These are phyloP conservation scores for Drosophila biarmipes DNA, from an alignment of 1,140 invertebrate species.

Conservation along the genomic window DNA sequence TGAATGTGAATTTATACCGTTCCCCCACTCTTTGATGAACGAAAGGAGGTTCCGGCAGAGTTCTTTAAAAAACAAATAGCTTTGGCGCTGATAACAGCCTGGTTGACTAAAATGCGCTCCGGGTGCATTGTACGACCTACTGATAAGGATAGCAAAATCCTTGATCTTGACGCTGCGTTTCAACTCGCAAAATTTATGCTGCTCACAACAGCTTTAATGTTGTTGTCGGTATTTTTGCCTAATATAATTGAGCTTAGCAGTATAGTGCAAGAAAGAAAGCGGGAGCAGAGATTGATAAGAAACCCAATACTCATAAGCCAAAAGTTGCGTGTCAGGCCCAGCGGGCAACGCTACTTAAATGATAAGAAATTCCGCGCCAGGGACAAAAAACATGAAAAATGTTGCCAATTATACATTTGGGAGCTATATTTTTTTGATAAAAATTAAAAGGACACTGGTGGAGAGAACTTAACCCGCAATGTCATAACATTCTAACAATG, in stretches of 20 bases:
- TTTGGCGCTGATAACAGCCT: conserved; percentile 68
- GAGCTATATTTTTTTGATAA: conserved; percentile 64
- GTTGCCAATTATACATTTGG: conserved; percentile 64
- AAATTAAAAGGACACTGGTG: neutral
- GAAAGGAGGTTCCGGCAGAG: conserved; percentile 36
- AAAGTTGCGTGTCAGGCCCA: conserved; percentile 45
- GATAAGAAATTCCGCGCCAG: conserved; percentile 45
- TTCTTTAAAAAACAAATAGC: conserved; percentile 45
- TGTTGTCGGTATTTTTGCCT: conserved; percentile 33
- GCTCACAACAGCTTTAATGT: conserved; percentile 34
- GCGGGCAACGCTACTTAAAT: conserved; percentile 23
- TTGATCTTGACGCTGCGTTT: conserved; percentile 78
- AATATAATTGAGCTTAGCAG: conserved; percentile 12
- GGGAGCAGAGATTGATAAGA: conserved; percentile 52
- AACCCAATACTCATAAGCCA: conserved; percentile 11
- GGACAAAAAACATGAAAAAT: conserved; percentile 14
- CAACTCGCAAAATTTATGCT: conserved; percentile 68
- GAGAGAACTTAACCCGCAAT: conserved; percentile 17
- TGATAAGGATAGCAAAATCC: conserved; percentile 68
- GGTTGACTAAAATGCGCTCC: conserved; percentile 78
- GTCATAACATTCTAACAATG: neutral
- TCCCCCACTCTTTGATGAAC: conserved; percentile 53
- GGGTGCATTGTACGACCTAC: conserved; percentile 73
- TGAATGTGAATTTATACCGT: conserved; percentile 1
- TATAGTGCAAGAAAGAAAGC: conserved; percentile 45